Base-by-base conservation (phyloP, 2,888 invertebrate genomes). In the Parnassius glacialis region DNA sequence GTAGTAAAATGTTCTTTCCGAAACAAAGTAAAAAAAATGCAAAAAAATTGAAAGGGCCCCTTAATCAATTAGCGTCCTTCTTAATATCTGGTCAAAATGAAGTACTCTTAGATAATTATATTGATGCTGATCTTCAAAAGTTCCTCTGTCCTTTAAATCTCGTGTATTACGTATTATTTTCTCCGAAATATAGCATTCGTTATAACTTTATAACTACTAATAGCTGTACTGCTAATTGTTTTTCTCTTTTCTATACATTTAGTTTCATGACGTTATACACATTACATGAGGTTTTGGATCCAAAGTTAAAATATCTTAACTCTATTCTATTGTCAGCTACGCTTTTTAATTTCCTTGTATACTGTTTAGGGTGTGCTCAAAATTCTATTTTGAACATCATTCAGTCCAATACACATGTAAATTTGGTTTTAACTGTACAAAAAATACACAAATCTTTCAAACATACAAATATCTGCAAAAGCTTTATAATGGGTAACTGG, bases 141-240 rank as follows among this genome's bases (percentile, higher is more conserved):
- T 55, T 60, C 34, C 51, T 60, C 1, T 42, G 25, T 55, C 60
- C 60, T 3, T 44, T 60, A 25, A 60, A 60, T 13, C 10, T 60
- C 3, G 11, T 10, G 3, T 13, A 51, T n/a, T 50, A 44, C 13
- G 34, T 54, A 9, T 42, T 25, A 3, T 55, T 50, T n/a, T 50
- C 50, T 10, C 51, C 60, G 12, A 60, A 55, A 25, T 60, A 60
- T 13, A 20, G 11, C 13, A 44, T 60, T n/a, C 55, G 55, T 3
- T 20, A 60, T 25, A 60, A 60, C 13, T 60, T 60, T 41, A 55
- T 60, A 44, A 43, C 34, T 25, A 34, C 55, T 9, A 60, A 51
- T 13, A 60, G 13, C 13, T 12, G 50, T 2, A 34, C 25, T 50
- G 25, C 25, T 12, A 50, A 11, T n/a, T 41, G 5, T 13, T 52